Base-by-base conservation (phyloP, 2,797 vertebrate genomes). In the Gallinago nigripennis region DNA sequence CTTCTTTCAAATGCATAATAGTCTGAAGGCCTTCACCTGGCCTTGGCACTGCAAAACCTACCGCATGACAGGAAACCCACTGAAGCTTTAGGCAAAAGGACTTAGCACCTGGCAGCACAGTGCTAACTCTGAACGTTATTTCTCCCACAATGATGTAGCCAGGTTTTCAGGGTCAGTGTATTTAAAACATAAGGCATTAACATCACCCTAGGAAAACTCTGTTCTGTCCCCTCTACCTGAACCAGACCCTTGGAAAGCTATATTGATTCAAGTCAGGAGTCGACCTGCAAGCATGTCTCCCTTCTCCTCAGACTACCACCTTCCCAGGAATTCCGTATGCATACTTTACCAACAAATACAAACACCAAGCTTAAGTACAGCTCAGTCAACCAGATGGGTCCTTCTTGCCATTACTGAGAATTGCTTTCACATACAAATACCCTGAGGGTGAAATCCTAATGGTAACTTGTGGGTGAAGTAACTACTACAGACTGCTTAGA, bases 1-100 rank as follows among this genome's bases (percentile, higher is more conserved):
- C 11, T 23, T 83, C 60, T 69, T 53, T 83, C 64, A 81, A 68
- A 75, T 12, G 30, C 1, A 0, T 21, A 12, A 41, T 3, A 48
- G 24, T 69, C 25, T 48, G 37, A 76, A 85, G 18, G 72, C 15
- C 28, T 60, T 83, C 77, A 53, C 37, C 51, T 25, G 56, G 18
- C 65, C 1, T 3, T 3, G 60, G 66, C 33, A 45, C 2, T 66
- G 53, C 68, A 31, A 84, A 87, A 33, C 11, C 24, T 16, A 11
- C 12, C 7, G 0, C 1, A 2, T 31, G 9, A 27, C n/a, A 10
- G 2, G 1, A 68, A 88, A 64, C 14, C 25, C 48, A 16, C 30
- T 21, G 11, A 1, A 58, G 50, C 23, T 53, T 45, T 20, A 69
- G 25, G 28, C 25, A 86, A 71, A 37, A 66, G 5, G 11, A 15